These are phyloP conservation scores for Acholoe squamosa DNA, from an alignment of 2,888 invertebrate genomes.

Conservation along the genomic window DNA sequence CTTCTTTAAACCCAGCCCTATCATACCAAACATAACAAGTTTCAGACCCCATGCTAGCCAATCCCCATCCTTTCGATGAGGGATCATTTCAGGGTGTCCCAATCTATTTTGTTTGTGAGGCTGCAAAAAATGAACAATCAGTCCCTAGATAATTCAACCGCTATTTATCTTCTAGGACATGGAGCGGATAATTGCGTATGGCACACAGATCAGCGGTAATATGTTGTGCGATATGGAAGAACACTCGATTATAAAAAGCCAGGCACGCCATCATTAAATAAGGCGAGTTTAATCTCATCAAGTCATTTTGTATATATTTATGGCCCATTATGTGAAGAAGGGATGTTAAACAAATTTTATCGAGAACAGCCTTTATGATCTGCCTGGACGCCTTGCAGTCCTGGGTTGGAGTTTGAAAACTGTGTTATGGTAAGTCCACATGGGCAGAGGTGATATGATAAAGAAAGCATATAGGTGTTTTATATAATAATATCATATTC, in stretches of 20 bases:
- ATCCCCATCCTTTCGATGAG: background rate
- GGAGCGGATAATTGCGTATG: conserved; percentile 24
- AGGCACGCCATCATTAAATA: background rate
- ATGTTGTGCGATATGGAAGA: conserved; percentile 16
- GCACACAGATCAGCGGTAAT: conserved; percentile 5
- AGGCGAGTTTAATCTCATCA: background rate
- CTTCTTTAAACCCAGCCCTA: background rate
- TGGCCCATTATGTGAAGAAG: background rate
- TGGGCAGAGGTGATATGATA: too few species aligned
- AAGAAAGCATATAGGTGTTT: too few species aligned
- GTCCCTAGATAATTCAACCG: conserved; percentile 24
- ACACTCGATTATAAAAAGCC: conserved; percentile 22
- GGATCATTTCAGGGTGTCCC: conserved; percentile 18
- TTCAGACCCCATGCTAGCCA: background rate
- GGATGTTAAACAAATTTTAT: background rate
- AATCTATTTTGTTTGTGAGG: conserved; percentile 36
- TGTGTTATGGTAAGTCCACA: too few species aligned
- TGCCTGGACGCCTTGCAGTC: background rate
- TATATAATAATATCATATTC: too few species aligned
- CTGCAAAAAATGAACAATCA: conserved; percentile 22
- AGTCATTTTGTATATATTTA: conserved; percentile 27
- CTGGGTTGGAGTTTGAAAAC: too few species aligned
- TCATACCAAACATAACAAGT: background rate
- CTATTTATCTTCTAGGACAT: background rate
- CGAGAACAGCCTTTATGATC: background rate